Evolutionary conservation across 2,888 invertebrate genomes (phyloP).

Genomic region (Limulus polyphemus): DNA sequence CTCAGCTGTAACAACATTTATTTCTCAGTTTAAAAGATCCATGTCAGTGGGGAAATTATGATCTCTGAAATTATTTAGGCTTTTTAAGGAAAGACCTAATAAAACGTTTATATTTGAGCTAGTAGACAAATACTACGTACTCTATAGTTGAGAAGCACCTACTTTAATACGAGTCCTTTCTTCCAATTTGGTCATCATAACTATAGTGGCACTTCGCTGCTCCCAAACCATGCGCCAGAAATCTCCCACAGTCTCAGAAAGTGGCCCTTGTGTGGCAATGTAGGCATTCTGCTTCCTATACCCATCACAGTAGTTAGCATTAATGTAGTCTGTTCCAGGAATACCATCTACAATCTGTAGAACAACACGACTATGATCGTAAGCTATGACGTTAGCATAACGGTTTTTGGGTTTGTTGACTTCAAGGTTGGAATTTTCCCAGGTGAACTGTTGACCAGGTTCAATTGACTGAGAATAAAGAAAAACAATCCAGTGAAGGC

Average conservation of each 20-base stretch:
- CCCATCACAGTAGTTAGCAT: slow-evolving; percentile 98
- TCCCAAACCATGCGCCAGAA: slow-evolving; percentile 99
- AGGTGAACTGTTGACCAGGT: slow-evolving; percentile 97
- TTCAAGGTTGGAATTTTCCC: slow-evolving; percentile 98
- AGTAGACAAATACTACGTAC: too few relatives aligned
- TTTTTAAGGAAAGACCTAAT: too few relatives aligned
- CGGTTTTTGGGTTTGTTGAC: slow-evolving; percentile 97
- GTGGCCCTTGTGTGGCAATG: slow-evolving; percentile 93
- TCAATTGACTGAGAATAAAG: slow-evolving; percentile 59
- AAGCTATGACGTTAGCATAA: slow-evolving; percentile 97
- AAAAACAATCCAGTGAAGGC: background rate
- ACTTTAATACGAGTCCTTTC: slow-evolving; percentile 83
- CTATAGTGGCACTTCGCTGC: slow-evolving; percentile 79
- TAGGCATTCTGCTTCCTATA: slow-evolving; percentile 97
- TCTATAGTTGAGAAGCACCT: background rate
- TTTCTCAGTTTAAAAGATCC: too few relatives aligned
- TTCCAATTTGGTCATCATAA: slow-evolving; percentile 99
- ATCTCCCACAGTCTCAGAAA: slow-evolving; percentile 93
- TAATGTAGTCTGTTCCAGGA: slow-evolving; percentile 92
- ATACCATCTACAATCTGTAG: slow-evolving; percentile 79
- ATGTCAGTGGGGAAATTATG: too few relatives aligned
- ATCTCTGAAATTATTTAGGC: too few relatives aligned
- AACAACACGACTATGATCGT: slow-evolving; percentile 93
- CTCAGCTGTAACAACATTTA: too few relatives aligned
- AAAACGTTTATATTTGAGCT: too few relatives aligned